phyloP scores from a whole-genome alignment of 2,113 vertebrate genomes.

The Microcebus jonahi region DNA sequence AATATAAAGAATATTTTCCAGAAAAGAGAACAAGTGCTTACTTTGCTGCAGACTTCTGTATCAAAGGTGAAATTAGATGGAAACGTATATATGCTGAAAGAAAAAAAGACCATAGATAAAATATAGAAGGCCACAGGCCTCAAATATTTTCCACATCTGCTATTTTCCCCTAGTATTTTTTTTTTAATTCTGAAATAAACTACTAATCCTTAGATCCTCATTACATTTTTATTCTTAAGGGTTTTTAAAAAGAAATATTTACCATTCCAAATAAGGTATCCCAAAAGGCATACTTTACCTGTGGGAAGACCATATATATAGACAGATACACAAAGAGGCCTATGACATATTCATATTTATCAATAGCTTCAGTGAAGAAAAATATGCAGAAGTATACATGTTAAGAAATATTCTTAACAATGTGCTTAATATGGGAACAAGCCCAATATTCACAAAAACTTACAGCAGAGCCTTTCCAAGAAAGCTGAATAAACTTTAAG shows the following conservation, averaged over 20 bases:
- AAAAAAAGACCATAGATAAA: constrained; percentile 68
- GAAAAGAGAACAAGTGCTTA: constrained; percentile 82
- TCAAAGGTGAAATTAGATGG: constrained; percentile 94
- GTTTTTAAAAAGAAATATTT: constrained; percentile 34
- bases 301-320: not conserved
- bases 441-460: not conserved
- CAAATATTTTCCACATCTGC: not conserved
- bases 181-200: constrained; percentile 51
- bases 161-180: not conserved
- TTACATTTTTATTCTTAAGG: not conserved
- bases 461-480: not conserved
- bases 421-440: not conserved
- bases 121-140: not conserved
- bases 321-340: not conserved
- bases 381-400: constrained; percentile 13
- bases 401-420: not conserved
- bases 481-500: constrained; percentile 18
- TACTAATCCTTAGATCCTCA: constrained; percentile 31
- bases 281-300: constrained; percentile 12
- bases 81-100: constrained; percentile 93
- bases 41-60: constrained; percentile 95
- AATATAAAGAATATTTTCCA: constrained; percentile 12
- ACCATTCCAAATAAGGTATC: constrained; percentile 17
- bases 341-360: not conserved
- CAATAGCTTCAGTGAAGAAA: constrained; percentile 28